Conservation (phyloP, 2,797 vertebrate species). For the Schizopygopsis malacanthus region DNA sequence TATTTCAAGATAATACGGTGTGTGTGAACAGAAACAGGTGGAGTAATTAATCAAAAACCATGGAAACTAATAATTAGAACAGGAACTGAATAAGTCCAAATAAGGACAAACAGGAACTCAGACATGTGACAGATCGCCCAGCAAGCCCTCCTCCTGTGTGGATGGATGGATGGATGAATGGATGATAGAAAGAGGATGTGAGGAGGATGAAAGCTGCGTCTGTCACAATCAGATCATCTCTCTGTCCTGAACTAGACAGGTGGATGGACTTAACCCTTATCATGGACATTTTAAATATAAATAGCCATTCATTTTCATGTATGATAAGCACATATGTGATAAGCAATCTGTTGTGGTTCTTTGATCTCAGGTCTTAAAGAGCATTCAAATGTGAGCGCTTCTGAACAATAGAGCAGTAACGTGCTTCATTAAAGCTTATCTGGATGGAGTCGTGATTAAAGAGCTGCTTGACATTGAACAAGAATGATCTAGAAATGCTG, state of each 20-base stretch:
- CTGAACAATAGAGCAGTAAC: not conserved
- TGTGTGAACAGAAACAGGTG: no score
- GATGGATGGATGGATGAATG: constrained; percentile 47
- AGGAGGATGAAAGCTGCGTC: constrained; percentile 73
- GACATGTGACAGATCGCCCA: no score
- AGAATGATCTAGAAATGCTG: not conserved
- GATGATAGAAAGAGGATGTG: constrained; percentile 74
- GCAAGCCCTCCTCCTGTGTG: not conserved
- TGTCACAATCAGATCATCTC: constrained; percentile 74
- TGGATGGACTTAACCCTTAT: constrained; percentile 33
- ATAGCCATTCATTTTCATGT: constrained; percentile 39
- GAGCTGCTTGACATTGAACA: constrained; percentile 15
- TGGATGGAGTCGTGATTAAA: constrained; percentile 24
- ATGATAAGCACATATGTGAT: not conserved
- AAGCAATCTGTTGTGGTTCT: constrained; percentile 17
- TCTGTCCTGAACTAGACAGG: constrained; percentile 59
- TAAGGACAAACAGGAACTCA: no score
- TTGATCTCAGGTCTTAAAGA: constrained; percentile 6
- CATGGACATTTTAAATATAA: constrained; percentile 44
- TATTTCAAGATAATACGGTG: not conserved
- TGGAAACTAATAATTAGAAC: no score
- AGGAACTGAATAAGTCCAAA: no score
- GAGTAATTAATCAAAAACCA: no score
- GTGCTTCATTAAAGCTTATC: constrained; percentile 8
- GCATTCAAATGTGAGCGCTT: constrained; percentile 7